Percentiles rank a stretch among this genome's conserved stretches.
These are phyloP conservation scores for Jacana jacana DNA, from an alignment of 2,113 vertebrate genomes.

Conservation along the genomic window DNA sequence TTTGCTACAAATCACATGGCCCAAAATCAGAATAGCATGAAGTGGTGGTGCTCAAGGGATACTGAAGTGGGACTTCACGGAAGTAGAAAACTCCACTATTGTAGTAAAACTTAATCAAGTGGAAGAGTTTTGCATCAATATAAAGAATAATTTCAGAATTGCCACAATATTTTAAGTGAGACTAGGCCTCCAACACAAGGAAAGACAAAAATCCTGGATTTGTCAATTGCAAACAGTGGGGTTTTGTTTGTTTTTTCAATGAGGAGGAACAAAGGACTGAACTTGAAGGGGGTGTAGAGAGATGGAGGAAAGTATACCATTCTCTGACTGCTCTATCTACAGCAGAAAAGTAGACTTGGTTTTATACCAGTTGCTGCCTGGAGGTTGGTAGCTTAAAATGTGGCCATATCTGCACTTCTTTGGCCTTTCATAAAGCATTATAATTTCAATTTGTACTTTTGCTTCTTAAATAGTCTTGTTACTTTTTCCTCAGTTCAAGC, in stretches of 20 bases:
- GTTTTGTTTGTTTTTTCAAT: not conserved
- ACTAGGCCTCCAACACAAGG: conserved; percentile 15
- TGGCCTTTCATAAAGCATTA: not conserved
- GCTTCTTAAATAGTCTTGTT: not conserved
- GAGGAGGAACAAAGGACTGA: not conserved
- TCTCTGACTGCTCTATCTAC: not conserved
- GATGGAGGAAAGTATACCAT: not conserved
- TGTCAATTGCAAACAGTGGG: conserved; percentile 27
- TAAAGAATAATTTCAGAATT: conserved; percentile 56
- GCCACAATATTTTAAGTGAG: conserved; percentile 59
- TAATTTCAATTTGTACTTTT: not conserved
- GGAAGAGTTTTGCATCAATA: not conserved
- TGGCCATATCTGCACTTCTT: not conserved
- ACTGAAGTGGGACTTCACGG: conserved; percentile 25
- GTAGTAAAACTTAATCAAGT: conserved; percentile 8
- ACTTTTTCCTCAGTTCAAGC: not conserved
- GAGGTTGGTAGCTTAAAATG: not conserved
- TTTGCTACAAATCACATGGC: not conserved
- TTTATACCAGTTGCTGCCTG: not conserved
- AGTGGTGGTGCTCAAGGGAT: conserved; percentile 1
- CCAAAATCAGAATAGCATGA: not conserved
- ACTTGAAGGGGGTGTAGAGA: not conserved
- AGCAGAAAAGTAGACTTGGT: not conserved
- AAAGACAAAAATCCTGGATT: not conserved
- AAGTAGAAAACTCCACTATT: not conserved